Percentiles rank a stretch among this genome's conserved stretches.
These are phyloP conservation scores for Danaus chrysippus DNA, from an alignment of 2,888 invertebrate genomes.

Conservation along the genomic window DNA sequence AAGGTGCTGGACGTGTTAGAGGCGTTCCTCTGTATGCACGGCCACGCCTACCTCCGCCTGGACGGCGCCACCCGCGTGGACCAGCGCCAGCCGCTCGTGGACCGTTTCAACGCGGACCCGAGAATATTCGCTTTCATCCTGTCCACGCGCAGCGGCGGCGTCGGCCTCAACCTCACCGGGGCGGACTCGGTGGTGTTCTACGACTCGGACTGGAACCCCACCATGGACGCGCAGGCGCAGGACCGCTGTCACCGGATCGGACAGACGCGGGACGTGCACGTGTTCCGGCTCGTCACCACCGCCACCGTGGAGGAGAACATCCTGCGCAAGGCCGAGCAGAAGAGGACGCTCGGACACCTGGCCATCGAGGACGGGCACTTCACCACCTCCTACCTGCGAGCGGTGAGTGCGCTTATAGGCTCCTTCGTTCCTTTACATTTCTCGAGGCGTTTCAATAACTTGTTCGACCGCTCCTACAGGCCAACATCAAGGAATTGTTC, in stretches of 20 bases:
- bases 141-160: conserved; percentile 98
- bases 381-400: conserved; percentile 97
- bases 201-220: conserved; percentile 99
- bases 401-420: conserved; percentile 38
- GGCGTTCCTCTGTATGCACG: conserved; percentile 97
- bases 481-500: conserved; percentile 96
- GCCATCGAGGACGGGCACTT: conserved; percentile 99
- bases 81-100: conserved; percentile 93
- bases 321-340: conserved; percentile 98
- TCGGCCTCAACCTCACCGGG: conserved; percentile 98
- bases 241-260: conserved; percentile 99
- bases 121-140: conserved; percentile 98
- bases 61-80: conserved; percentile 98
- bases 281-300: conserved; percentile 97
- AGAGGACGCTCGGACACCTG: conserved; percentile 95
- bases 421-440: too few relatives aligned
- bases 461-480: conserved; percentile 42
- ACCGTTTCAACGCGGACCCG: conserved; percentile 96
- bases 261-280: conserved; percentile 99
- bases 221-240: conserved; percentile 97
- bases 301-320: conserved; percentile 99
- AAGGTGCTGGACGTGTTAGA: conserved; percentile 99
- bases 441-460: too few relatives aligned
- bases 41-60: conserved; percentile 95
- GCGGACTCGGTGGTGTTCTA: conserved; percentile 99